Conservation (phyloP, 1,140 invertebrate genomes). For the Drosophila biarmipes region DNA sequence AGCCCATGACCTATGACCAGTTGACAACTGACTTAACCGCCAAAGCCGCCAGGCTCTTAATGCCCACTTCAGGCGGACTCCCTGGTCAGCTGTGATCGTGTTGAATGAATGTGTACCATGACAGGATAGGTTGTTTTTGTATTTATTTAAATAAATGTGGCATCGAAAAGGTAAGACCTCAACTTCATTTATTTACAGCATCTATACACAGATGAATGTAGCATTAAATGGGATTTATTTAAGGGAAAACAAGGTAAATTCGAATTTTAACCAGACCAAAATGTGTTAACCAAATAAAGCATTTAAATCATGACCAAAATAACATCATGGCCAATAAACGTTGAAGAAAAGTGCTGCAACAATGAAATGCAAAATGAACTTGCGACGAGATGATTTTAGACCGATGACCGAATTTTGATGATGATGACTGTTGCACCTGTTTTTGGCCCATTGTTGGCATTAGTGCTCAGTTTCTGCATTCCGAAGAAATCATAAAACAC, state of each 20-base stretch:
- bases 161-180: too few relatives aligned
- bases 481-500: conserved; percentile 10
- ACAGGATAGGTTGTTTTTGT: too few relatives aligned
- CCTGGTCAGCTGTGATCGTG: background rate
- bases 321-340: background rate
- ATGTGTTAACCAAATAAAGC: conserved; percentile 12
- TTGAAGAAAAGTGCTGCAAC: background rate
- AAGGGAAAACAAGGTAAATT: background rate
- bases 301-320: conserved; percentile 7
- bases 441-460: background rate
- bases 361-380: background rate
- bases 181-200: background rate
- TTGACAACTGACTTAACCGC: conserved; percentile 1
- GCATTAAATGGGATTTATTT: background rate
- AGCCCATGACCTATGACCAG: conserved; percentile 11
- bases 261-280: background rate
- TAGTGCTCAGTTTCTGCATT: conserved; percentile 3
- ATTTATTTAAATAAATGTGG: too few relatives aligned
- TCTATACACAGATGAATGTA: background rate
- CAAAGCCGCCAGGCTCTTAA: too few relatives aligned
- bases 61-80: background rate
- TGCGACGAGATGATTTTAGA: background rate
- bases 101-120: too few relatives aligned
- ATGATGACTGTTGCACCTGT: background rate
- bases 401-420: conserved; percentile 3